Evolutionary conservation across 2,888 invertebrate species (phyloP).

Genomic region (Dicyrtoma fusca): DNA sequence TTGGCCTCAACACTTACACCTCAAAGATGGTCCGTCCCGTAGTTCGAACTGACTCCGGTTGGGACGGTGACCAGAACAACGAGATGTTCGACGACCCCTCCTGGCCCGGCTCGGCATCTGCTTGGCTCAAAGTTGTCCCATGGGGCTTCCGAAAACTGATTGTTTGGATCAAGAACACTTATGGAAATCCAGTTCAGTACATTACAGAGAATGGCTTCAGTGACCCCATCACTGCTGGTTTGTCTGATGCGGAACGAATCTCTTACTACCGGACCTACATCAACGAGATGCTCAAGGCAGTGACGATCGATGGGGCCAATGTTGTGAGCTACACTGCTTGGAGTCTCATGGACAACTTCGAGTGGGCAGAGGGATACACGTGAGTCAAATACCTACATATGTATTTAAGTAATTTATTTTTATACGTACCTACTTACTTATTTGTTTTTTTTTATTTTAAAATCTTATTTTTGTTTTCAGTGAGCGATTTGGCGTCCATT

Average conservation of each 20-base stretch:
- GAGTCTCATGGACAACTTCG: slow-evolving; percentile 53
- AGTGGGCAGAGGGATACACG: slow-evolving; percentile 28
- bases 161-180: slow-evolving; percentile 65
- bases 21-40: slow-evolving; percentile 47
- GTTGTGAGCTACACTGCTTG: slow-evolving; percentile 52
- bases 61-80: slow-evolving; percentile 45
- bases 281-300: slow-evolving; percentile 50
- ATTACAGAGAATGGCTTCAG: slow-evolving; percentile 60
- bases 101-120: slow-evolving; percentile 42
- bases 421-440: too few species aligned
- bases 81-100: slow-evolving; percentile 41
- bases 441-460: slow-evolving; percentile 3
- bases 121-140: slow-evolving; percentile 61
- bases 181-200: slow-evolving; percentile 66
- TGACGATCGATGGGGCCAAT: slow-evolving; percentile 46
- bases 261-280: slow-evolving; percentile 47
- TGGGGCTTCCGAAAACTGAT: slow-evolving; percentile 67
- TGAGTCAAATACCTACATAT: background rate
- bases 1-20: slow-evolving; percentile 62
- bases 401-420: too few species aligned
- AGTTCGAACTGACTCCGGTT: slow-evolving; percentile 24
- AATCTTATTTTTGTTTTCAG: too few species aligned
- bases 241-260: slow-evolving; percentile 43
- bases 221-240: slow-evolving; percentile 35
- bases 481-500: slow-evolving; percentile 68